Percentiles rank a stretch among this genome's conserved stretches.
phyloP scores from a whole-genome alignment of 2,888 invertebrate genomes.

The Erpobdella octoculata region DNA sequence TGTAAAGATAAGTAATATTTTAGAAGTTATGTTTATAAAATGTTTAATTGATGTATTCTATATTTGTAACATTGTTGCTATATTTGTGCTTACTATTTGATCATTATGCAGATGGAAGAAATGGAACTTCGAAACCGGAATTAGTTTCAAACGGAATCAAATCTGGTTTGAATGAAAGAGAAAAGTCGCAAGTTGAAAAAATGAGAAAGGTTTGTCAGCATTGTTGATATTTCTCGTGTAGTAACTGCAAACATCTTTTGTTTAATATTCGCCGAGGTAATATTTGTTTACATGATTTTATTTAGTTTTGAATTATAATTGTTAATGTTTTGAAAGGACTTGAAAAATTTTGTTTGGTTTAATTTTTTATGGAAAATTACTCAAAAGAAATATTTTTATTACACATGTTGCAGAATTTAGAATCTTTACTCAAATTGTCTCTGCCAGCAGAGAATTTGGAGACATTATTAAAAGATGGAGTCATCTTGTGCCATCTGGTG shows the following conservation, averaged over 20 bases:
- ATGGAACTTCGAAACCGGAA: background rate
- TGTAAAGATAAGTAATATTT: too few relatives aligned
- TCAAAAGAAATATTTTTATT: too few relatives aligned
- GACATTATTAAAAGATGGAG: conserved; percentile 78
- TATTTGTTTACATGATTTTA: background rate
- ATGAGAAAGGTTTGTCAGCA: conserved; percentile 18
- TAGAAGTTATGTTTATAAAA: too few relatives aligned
- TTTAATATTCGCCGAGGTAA: too few relatives aligned
- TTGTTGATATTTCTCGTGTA: too few relatives aligned
- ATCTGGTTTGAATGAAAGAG: conserved; percentile 10
- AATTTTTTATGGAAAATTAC: too few relatives aligned
- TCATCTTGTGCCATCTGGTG: conserved; percentile 84
- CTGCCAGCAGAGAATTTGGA: conserved; percentile 70
- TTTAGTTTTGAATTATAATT: background rate
- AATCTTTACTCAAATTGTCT: conserved; percentile 77
- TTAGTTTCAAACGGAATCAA: background rate
- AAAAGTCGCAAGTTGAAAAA: conserved; percentile 16
- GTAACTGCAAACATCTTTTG: background rate
- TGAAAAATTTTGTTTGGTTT: too few relatives aligned
- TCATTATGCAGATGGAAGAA: background rate
- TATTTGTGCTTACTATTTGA: background rate
- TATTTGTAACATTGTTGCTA: background rate
- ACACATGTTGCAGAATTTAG: conserved; percentile 62
- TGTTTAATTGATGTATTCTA: too few relatives aligned
- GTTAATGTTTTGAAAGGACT: too few relatives aligned